Percentiles rank a stretch among this genome's conserved stretches.
Evolutionary conservation across 2,888 invertebrate genomes (phyloP).

Genomic region (Microplitis manilae): DNA sequence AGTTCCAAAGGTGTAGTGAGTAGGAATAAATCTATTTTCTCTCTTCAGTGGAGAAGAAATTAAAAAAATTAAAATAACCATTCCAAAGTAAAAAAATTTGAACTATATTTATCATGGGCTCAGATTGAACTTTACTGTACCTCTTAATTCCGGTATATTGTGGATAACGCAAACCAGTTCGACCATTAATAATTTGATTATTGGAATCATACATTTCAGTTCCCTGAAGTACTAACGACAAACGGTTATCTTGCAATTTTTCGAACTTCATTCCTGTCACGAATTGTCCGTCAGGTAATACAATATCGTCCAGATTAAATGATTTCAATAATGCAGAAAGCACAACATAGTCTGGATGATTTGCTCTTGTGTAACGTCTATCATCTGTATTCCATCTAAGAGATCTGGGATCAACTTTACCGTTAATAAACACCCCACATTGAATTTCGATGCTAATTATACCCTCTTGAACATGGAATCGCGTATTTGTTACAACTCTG

Average conservation of each 20-base stretch:
- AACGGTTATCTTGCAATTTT: not conserved
- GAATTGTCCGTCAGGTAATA: not conserved
- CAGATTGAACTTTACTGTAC: not conserved
- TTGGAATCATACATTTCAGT: not conserved
- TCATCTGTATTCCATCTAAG: not conserved
- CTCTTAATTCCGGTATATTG: not conserved
- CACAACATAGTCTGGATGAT: not conserved
- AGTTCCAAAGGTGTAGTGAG: not conserved
- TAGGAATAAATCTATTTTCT: not conserved
- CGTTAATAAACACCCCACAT: not conserved
- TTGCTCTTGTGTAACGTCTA: not conserved
- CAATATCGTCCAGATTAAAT: not conserved
- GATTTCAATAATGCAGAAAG: not conserved
- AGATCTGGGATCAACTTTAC: not conserved
- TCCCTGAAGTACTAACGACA: not conserved
- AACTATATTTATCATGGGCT: not conserved
- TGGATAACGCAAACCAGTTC: not conserved
- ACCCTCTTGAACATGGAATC: not conserved
- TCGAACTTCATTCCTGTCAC: not conserved
- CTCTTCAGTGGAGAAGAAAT: not conserved
- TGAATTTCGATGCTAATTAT: not conserved
- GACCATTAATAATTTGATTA: not conserved
- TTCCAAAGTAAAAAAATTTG: not conserved
- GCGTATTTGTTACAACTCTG: not conserved
- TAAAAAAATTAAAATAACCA: not conserved